phyloP scores from a whole-genome alignment of 2,888 invertebrate species.

The Escarpia spicata region DNA sequence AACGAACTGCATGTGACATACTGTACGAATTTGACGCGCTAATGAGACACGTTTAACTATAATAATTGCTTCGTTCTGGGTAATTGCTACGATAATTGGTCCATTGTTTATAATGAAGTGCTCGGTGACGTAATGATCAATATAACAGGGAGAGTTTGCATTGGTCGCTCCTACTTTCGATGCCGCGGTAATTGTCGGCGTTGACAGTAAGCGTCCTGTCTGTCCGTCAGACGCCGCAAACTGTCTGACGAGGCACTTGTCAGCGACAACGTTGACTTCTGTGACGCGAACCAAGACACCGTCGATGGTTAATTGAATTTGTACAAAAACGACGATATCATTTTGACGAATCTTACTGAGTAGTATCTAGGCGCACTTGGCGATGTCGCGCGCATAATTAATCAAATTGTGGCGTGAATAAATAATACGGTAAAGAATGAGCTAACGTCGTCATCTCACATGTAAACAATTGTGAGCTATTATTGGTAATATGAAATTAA shows the following conservation, averaged over 20 bases:
- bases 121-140: constrained; percentile 2
- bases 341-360: constrained; percentile 6
- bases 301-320: not conserved
- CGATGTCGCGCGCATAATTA: not conserved
- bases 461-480: not conserved
- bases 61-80: constrained; percentile 9
- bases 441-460: not conserved
- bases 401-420: not conserved
- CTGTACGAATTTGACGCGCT: constrained; percentile 5
- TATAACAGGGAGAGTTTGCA: constrained; percentile 9
- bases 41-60: not conserved
- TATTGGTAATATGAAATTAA: not conserved
- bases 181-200: not conserved
- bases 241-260: not conserved
- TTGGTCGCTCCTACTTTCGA: not conserved
- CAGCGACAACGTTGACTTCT: not conserved
- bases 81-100: constrained; percentile 6
- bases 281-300: not conserved
- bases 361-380: not conserved
- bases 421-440: not conserved
- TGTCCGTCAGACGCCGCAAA: not conserved
- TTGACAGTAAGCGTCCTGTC: not conserved
- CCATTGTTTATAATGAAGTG: constrained; percentile 13
- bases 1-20: not conserved
- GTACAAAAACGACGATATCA: constrained; percentile 3